Percentiles rank a stretch among this genome's conserved stretches.
phyloP scores from a whole-genome alignment of 2,888 invertebrate genomes.

The Polydesmus complanatus region DNA sequence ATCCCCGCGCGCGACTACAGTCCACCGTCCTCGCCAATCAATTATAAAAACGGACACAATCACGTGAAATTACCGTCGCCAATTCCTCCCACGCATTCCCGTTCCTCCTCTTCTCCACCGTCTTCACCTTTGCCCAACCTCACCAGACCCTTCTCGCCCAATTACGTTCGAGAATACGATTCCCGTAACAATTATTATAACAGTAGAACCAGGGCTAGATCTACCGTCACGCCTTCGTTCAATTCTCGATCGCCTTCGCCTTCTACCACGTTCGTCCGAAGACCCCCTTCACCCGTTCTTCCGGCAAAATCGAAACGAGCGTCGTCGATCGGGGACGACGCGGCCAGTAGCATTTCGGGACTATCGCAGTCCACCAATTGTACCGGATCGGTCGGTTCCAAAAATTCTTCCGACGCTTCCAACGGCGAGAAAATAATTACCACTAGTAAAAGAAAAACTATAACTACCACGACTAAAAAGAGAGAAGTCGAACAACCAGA shows the following conservation, averaged over 20 bases:
- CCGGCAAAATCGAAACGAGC: background rate
- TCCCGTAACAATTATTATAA: background rate
- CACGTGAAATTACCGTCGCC: slow-evolving; percentile 11
- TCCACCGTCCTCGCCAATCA: slow-evolving; percentile 9
- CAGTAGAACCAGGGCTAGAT: background rate
- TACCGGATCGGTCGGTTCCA: background rate
- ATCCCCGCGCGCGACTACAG: slow-evolving; percentile 1
- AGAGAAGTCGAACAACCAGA: slow-evolving; percentile 12
- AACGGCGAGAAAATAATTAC: slow-evolving; percentile 1
- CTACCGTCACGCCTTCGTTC: background rate
- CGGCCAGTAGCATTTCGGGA: slow-evolving; percentile 9
- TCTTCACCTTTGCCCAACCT: slow-evolving; percentile 10
- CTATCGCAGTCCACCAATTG: slow-evolving; percentile 7
- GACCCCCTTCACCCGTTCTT: slow-evolving; percentile 6
- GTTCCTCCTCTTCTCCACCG: slow-evolving; percentile 7
- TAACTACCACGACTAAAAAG: slow-evolving; percentile 10
- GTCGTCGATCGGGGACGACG: slow-evolving; percentile 12
- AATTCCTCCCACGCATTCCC: slow-evolving; percentile 8
- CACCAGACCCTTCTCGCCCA: slow-evolving; percentile 13
- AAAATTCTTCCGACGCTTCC: background rate
- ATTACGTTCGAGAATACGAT: background rate
- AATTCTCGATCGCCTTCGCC: slow-evolving; percentile 9
- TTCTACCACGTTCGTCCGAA: background rate
- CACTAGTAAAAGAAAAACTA: slow-evolving; percentile 5
- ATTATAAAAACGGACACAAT: background rate